Base-by-base conservation (phyloP, 2,888 invertebrate species). In the Harpalus rubripes region DNA sequence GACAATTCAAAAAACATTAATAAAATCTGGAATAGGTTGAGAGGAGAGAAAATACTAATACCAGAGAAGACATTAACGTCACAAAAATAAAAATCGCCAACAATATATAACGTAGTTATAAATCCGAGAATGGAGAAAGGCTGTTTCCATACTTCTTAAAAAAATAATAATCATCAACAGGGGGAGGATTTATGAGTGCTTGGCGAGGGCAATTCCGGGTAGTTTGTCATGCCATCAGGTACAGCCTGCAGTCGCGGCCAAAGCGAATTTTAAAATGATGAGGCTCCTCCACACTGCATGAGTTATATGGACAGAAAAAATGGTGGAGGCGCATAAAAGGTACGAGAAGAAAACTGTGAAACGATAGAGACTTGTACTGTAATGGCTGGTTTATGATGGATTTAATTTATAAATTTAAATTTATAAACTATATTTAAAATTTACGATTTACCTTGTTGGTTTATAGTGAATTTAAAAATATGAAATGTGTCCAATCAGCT, bases 251-350 rank as follows among this genome's bases (percentile, higher is more conserved):
- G 58, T 18, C 63, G 63, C 63, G 63, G 63, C 16, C 16, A 18
- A 44, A 76, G 76, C 76, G 76, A 76, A 76, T 76, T 76, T 76
- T 76, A 76, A 76, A 76, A 76, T 76, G 76, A 76, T 76, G 58
- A n/a, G 56, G 76, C 52, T 76, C 15, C 32, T 41, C 12, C 22
- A 5, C 7, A 18, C 58, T 76, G 18, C n/a, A 16, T 76, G 76
- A 76, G 16, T 76, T 76, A 76, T 76, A n/a, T 7, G 15, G 4
- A n/a, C 10, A 76, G 52, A 58, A 56, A 76, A 68, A 68, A 32
- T 26, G 63, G 22, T 12, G 10, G 12, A 52, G 10, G 10, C 12
- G 44, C 44, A 1, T 52, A 10, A 52, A 2, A 10, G 10, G 44
- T 32, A 32, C 0, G 5, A 32, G 5, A 32, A 32, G 32, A 32